These are phyloP conservation scores for Platycheirus albimanus DNA, from an alignment of 2,888 invertebrate species.

Conservation along the genomic window DNA sequence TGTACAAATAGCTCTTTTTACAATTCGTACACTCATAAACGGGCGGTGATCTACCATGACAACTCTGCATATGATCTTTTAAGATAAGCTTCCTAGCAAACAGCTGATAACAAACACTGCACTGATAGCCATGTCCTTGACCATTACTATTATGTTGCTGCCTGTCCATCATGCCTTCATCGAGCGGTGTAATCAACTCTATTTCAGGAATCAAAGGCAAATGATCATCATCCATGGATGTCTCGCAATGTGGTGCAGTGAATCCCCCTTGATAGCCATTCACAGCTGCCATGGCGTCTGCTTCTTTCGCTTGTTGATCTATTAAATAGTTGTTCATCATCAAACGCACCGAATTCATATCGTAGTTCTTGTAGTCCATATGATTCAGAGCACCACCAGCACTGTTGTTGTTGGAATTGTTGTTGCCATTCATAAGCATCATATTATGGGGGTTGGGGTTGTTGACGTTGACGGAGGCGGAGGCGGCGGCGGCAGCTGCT, in stretches of 20 bases:
- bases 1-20: constrained; percentile 82
- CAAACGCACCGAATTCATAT: constrained; percentile 80
- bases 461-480: too few species aligned
- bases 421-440: constrained; percentile 60
- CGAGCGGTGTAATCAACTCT: constrained; percentile 80
- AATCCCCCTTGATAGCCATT: constrained; percentile 73
- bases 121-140: constrained; percentile 79
- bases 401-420: background rate
- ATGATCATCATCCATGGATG: constrained; percentile 78
- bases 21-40: constrained; percentile 82
- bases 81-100: constrained; percentile 81
- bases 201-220: constrained; percentile 82
- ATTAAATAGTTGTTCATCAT: constrained; percentile 80
- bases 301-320: constrained; percentile 80
- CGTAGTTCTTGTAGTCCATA: constrained; percentile 72
- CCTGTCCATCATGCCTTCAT: constrained; percentile 75
- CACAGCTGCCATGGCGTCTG: constrained; percentile 76
- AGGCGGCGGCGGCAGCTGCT: constrained; percentile 28
- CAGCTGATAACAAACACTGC: constrained; percentile 80
- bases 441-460: too few species aligned
- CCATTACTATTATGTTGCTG: constrained; percentile 22
- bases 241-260: constrained; percentile 36
- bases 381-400: constrained; percentile 23
- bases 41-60: constrained; percentile 80
- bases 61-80: constrained; percentile 81